Evolutionary conservation across 1,140 invertebrate genomes (phyloP).

Genomic region (Tenebrio molitor): DNA sequence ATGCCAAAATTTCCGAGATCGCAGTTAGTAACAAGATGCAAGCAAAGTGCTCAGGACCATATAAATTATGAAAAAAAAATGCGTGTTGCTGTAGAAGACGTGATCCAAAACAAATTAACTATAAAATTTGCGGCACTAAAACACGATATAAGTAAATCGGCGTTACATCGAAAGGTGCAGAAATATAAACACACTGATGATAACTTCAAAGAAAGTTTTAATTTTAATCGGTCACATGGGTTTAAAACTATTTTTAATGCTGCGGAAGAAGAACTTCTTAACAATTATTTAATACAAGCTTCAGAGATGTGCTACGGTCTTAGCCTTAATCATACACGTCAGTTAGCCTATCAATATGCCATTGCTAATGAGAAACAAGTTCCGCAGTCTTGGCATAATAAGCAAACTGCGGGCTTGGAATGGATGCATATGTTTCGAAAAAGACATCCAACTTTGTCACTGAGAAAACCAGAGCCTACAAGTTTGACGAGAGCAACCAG

Average conservation of each 20-base stretch:
- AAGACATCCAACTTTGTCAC: conserved; percentile 42
- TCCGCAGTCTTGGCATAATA: conserved; percentile 27
- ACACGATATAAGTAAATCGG: background rate
- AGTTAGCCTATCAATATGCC: conserved; percentile 45
- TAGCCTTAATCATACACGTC: background rate
- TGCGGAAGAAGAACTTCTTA: background rate
- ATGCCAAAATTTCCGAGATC: too few species aligned
- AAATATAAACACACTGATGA: background rate
- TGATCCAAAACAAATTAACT: too few species aligned
- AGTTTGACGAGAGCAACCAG: conserved; percentile 55
- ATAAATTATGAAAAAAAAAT: too few species aligned
- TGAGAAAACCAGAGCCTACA: conserved; percentile 56
- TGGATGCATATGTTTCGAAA: conserved; percentile 47
- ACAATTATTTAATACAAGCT: background rate
- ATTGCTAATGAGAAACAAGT: conserved; percentile 13
- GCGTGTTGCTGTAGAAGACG: too few species aligned
- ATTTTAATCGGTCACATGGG: background rate
- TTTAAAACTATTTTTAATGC: background rate
- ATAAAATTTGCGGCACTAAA: too few species aligned
- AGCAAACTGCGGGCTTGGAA: conserved; percentile 38
- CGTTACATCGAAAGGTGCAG: background rate
- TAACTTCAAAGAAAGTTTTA: background rate
- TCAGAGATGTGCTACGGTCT: background rate
- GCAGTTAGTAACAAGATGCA: too few species aligned
- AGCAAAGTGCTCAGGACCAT: too few species aligned